A percentile compares a stretch with the other conserved stretches of the same genome.
Evolutionary conservation across 2,797 vertebrate species (phyloP).

Genomic region (Falco concolor): DNA sequence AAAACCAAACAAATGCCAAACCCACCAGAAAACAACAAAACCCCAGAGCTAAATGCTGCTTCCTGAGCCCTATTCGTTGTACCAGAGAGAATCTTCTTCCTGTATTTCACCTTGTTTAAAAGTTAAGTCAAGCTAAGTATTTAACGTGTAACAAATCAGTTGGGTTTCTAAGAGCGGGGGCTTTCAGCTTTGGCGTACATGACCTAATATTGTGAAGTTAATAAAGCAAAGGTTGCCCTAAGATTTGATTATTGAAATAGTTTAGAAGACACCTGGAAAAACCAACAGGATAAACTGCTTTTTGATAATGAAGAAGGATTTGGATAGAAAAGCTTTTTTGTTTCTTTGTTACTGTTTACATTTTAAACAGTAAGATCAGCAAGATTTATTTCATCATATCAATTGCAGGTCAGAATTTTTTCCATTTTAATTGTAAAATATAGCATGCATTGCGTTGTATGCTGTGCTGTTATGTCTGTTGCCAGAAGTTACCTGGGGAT

Average conservation of each 20-base stretch:
- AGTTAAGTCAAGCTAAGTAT: background rate
- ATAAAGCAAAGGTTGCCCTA: background rate
- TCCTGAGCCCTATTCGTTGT: background rate
- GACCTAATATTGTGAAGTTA: background rate
- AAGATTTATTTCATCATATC: background rate
- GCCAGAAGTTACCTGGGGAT: background rate
- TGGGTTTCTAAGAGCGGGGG: background rate
- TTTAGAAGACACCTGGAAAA: background rate
- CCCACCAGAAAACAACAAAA: background rate
- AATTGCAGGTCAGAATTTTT: background rate
- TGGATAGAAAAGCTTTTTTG: background rate
- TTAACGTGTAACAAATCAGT: background rate
- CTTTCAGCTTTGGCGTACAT: background rate
- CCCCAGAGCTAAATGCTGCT: background rate
- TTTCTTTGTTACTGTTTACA: background rate
- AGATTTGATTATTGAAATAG: background rate
- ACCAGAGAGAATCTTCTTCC: background rate
- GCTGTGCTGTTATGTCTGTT: background rate
- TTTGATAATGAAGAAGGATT: background rate
- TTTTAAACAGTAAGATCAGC: background rate
- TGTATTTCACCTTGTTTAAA: background rate
- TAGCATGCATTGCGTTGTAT: background rate
- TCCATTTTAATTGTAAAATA: background rate
- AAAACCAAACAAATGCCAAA: background rate
- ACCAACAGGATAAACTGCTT: background rate